Evolutionary conservation across 2,113 vertebrate genomes (phyloP).

Genomic region (Oostethus manadensis): DNA sequence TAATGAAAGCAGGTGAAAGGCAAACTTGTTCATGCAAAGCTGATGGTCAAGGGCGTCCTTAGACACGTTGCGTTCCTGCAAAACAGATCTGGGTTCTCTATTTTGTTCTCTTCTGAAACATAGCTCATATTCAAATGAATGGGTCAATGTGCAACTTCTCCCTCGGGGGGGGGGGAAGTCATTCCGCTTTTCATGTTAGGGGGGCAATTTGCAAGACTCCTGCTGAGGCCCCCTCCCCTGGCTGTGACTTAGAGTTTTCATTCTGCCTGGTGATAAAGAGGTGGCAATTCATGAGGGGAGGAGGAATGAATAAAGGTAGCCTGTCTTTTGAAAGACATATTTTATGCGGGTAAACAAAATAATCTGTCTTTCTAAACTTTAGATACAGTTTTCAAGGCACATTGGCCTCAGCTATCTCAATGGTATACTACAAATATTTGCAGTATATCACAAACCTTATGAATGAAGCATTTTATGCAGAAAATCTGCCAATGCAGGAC

Average conservation of each 20-base stretch:
- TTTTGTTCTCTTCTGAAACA: slow-evolving; percentile 10
- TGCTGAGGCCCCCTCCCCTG: slow-evolving; percentile 31
- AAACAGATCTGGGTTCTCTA: slow-evolving; percentile 35
- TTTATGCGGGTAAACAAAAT: slow-evolving; percentile 28
- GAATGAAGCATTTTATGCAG: not conserved
- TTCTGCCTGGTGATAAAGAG: slow-evolving; percentile 27
- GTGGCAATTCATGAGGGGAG: slow-evolving; percentile 14
- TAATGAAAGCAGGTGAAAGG: slow-evolving; percentile 24
- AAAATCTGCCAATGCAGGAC: slow-evolving; percentile 16
- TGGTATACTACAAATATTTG: not conserved
- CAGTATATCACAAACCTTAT: not conserved
- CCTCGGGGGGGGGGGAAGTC: slow-evolving; percentile 16
- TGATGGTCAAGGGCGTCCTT: slow-evolving; percentile 50
- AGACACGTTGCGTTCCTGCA: slow-evolving; percentile 14
- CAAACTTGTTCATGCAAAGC: slow-evolving; percentile 52
- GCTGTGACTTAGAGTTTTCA: slow-evolving; percentile 21
- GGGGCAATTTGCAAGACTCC: slow-evolving; percentile 46
- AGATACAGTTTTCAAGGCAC: slow-evolving; percentile 3
- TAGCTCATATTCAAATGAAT: slow-evolving; percentile 45
- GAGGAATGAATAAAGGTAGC: not conserved
- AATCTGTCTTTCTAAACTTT: slow-evolving; percentile 14
- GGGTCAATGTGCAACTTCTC: slow-evolving; percentile 32
- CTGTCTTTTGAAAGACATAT: slow-evolving; percentile 32
- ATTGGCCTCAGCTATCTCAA: not conserved
- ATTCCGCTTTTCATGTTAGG: slow-evolving; percentile 31